These are phyloP conservation scores for Neodiprion lecontei DNA, from an alignment of 1,140 invertebrate species.

Conservation along the genomic window DNA sequence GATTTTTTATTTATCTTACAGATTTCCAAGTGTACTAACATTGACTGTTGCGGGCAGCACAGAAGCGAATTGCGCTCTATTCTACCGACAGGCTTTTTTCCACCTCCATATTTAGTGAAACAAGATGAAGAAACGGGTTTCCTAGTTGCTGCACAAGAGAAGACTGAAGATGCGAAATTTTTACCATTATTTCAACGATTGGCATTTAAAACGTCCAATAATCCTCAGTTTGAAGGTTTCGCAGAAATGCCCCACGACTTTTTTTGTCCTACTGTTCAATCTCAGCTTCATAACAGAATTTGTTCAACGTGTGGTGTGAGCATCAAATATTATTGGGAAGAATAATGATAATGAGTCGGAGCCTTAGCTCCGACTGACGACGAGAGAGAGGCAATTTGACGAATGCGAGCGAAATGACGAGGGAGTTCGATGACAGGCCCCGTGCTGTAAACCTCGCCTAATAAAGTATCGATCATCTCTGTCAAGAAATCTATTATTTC, in stretches of 20 bases:
- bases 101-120: neutral
- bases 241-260: neutral
- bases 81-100: neutral
- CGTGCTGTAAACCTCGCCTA: too few species aligned
- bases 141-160: neutral
- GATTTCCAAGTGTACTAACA: conserved; percentile 23
- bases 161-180: neutral
- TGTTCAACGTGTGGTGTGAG: neutral
- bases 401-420: too few species aligned
- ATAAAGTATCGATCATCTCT: too few species aligned
- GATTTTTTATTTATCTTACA: conserved; percentile 23
- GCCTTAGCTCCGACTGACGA: too few species aligned
- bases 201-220: neutral
- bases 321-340: too few species aligned
- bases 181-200: neutral
- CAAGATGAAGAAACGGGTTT: neutral
- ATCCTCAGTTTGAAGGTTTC: neutral
- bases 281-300: neutral
- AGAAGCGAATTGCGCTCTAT: neutral
- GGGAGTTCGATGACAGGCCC: too few species aligned
- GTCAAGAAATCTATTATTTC: too few species aligned
- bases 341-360: too few species aligned
- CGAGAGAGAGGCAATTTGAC: too few species aligned
- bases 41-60: conserved; percentile 10
- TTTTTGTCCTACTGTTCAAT: neutral